phyloP scores from a whole-genome alignment of 2,888 invertebrate genomes.

The Lithophane leautieri region DNA sequence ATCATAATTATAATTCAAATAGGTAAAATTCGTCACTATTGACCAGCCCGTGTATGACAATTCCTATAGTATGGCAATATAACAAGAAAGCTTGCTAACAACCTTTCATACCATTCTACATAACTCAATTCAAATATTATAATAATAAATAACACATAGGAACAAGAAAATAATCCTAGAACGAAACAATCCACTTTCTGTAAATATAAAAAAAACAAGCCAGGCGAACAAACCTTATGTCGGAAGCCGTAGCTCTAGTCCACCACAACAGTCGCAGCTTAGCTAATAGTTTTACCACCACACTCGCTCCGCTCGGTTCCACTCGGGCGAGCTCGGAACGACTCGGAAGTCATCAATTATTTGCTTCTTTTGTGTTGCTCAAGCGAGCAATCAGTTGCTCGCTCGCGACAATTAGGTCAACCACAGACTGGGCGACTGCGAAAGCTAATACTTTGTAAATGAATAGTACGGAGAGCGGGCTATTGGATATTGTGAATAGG shows the following conservation, averaged over 20 bases:
- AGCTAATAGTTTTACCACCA: background rate
- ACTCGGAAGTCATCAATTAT: background rate
- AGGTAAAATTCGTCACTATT: too few relatives aligned
- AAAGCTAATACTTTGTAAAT: background rate
- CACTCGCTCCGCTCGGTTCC: background rate
- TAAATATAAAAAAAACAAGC: background rate
- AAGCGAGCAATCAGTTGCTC: slow-evolving; percentile 13
- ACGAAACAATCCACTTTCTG: too few relatives aligned
- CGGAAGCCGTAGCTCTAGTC: background rate
- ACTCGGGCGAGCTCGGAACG: background rate
- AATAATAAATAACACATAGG: background rate
- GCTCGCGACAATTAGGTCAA: background rate
- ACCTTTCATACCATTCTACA: background rate
- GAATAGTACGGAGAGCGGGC: background rate
- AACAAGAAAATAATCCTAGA: background rate
- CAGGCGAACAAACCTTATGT: background rate
- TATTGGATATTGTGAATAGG: background rate
- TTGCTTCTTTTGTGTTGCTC: slow-evolving; percentile 4
- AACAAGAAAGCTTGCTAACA: background rate
- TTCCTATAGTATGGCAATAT: background rate
- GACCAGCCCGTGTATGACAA: too few relatives aligned
- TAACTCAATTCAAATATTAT: background rate
- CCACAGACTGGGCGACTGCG: background rate
- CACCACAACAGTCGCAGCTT: background rate
- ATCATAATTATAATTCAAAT: too few relatives aligned